Percentiles rank a stretch among this genome's conserved stretches.
Conservation (phyloP, 2,797 vertebrate genomes). For the Sarcoramphus papa region DNA sequence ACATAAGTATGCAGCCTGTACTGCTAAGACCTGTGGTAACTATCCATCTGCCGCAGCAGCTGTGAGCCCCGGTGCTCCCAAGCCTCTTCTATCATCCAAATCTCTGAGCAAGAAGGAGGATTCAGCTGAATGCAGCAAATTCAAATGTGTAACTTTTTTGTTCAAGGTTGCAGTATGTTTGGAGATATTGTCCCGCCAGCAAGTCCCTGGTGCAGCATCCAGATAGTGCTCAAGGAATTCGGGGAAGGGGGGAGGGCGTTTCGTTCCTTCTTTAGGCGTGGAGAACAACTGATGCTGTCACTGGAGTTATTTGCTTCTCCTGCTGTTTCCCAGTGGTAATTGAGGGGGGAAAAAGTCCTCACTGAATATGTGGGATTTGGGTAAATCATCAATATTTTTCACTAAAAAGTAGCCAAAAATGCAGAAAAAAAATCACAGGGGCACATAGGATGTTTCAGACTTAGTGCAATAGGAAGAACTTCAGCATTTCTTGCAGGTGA, state of each 20-base stretch:
- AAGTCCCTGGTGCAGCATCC: slow-evolving; percentile 1
- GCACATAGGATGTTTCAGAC: not conserved
- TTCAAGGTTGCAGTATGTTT: slow-evolving; percentile 45
- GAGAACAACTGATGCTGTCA: not conserved
- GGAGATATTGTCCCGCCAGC: not conserved
- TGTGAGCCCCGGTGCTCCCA: not conserved
- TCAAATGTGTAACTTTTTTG: not conserved
- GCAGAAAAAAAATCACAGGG: not conserved
- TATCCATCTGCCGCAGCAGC: slow-evolving; percentile 59
- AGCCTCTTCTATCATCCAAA: not conserved
- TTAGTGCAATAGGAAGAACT: not conserved
- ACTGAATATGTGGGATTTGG: not conserved
- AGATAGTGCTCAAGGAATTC: slow-evolving; percentile 18
- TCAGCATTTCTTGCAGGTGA: not conserved
- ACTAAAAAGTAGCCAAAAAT: not conserved
- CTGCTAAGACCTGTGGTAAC: not conserved
- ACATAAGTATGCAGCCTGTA: not conserved
- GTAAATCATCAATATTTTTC: not conserved
- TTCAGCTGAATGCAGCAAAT: slow-evolving; percentile 53
- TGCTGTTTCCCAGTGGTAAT: not conserved
- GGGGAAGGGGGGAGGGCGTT: not conserved
- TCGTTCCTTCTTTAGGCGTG: not conserved
- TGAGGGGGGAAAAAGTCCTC: not conserved
- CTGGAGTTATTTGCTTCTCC: not conserved
- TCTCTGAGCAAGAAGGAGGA: not conserved